Evolutionary conservation across 53 echinoderm and acorn worm species (phyloP).

Genomic region (Temnopleurus reevesii): DNA sequence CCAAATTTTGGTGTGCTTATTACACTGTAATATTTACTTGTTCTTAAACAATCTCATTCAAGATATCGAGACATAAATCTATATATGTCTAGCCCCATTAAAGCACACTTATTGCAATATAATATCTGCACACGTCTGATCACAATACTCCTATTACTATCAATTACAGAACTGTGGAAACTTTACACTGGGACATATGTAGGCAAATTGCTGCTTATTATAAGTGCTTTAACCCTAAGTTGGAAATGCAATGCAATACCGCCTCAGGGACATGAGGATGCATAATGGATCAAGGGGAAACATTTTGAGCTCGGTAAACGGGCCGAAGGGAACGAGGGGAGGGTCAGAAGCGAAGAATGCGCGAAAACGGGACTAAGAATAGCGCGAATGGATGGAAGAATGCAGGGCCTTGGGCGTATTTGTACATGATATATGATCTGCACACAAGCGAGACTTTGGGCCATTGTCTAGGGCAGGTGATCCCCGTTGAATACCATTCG

Average conservation of each 20-base stretch:
- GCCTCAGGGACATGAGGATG: neutral
- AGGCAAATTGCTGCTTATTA: constrained; percentile 21
- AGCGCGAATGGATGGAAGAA: neutral
- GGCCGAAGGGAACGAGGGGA: neutral
- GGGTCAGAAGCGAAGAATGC: constrained; percentile 2
- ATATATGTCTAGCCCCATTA: neutral
- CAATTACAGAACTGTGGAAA: neutral
- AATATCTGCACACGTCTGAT: constrained; percentile 20
- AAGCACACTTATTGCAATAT: neutral
- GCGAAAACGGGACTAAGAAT: neutral
- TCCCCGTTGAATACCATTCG: neutral
- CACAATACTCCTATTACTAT: constrained; percentile 21
- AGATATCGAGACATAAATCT: neutral
- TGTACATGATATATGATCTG: constrained; percentile 47
- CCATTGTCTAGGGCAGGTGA: constrained; percentile 38
- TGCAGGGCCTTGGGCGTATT: constrained; percentile 39
- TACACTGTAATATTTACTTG: too few species aligned
- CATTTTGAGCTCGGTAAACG: neutral
- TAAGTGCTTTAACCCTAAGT: constrained; percentile 42
- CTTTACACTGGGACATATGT: neutral
- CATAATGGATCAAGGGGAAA: constrained; percentile 19
- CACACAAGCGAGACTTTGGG: constrained; percentile 21
- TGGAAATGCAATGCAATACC: neutral
- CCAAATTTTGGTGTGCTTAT: too few species aligned
- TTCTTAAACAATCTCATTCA: too few species aligned